Evolutionary conservation across 2,113 vertebrate genomes (phyloP).

Genomic region (Gobiocypris rarus): DNA sequence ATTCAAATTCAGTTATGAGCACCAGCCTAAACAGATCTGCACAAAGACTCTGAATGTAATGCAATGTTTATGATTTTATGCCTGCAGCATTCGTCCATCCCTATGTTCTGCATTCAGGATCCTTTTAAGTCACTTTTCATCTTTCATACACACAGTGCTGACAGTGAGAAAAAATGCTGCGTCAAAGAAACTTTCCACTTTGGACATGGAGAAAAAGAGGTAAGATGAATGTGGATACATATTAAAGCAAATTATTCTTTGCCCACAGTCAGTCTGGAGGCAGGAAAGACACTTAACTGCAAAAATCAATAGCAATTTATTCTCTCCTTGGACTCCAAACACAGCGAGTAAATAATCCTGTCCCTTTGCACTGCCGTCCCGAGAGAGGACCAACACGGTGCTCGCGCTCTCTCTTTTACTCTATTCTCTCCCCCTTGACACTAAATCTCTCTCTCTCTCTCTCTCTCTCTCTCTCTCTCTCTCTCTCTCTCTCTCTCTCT

Average conservation of each 20-base stretch:
- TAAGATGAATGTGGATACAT: constrained; percentile 62
- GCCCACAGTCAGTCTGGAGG: constrained; percentile 72
- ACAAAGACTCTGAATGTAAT: not conserved
- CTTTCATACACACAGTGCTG: not conserved
- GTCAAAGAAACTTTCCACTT: constrained; percentile 32
- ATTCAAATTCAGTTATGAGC: not conserved
- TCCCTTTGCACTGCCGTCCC: constrained; percentile 78
- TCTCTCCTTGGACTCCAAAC: constrained; percentile 84
- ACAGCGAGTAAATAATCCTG: constrained; percentile 86
- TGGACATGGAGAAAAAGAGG: constrained; percentile 41
- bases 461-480: not conserved
- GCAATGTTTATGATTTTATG: not conserved
- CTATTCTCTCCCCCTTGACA: constrained; percentile 7
- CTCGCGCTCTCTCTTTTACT: constrained; percentile 18
- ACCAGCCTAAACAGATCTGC: not conserved
- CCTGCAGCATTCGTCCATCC: not conserved
- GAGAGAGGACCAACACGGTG: constrained; percentile 66
- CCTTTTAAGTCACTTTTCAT: constrained; percentile 2
- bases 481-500: constrained; percentile 7
- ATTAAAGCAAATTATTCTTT: constrained; percentile 66
- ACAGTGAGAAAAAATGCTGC: constrained; percentile 28
- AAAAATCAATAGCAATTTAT: constrained; percentile 93
- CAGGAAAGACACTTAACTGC: constrained; percentile 77
- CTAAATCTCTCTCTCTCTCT: constrained; percentile 38
- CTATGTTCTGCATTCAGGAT: not conserved